These are phyloP conservation scores for Scaptodrosophila latifasciaeformis DNA, from an alignment of 2,888 invertebrate genomes.

Conservation along the genomic window DNA sequence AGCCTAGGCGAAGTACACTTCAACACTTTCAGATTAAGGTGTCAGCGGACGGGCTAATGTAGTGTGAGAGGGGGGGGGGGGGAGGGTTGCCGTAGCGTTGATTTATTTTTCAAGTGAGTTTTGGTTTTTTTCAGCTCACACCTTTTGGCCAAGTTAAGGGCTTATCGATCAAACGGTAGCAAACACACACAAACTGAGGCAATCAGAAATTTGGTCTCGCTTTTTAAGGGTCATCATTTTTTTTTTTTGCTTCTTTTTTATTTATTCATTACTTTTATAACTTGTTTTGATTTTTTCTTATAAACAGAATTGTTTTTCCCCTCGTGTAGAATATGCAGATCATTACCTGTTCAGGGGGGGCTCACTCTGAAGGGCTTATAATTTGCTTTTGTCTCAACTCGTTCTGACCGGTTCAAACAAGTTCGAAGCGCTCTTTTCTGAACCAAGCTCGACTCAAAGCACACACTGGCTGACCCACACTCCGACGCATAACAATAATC, in stretches of 20 bases:
- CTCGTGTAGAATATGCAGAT: too few relatives aligned
- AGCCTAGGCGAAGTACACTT: constrained; percentile 22
- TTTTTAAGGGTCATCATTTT: too few relatives aligned
- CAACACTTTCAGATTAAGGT: constrained; percentile 43
- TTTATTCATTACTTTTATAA: too few relatives aligned
- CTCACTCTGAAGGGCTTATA: too few relatives aligned
- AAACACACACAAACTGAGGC: not conserved
- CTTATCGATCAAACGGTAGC: constrained; percentile 24
- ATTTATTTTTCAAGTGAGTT: constrained; percentile 35
- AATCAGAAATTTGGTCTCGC: too few relatives aligned
- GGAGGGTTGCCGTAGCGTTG: constrained; percentile 2
- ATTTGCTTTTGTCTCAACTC: too few relatives aligned
- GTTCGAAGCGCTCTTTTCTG: constrained; percentile 20
- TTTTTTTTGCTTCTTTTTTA: too few relatives aligned
- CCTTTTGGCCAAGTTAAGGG: not conserved
- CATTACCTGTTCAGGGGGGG: too few relatives aligned
- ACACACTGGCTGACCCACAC: not conserved
- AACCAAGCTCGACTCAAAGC: constrained; percentile 8
- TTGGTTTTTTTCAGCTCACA: constrained; percentile 20
- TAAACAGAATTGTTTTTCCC: too few relatives aligned
- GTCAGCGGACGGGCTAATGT: constrained; percentile 1
- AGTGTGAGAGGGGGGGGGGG: not conserved
- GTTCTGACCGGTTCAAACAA: constrained; percentile 34
- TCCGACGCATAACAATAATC: not conserved
- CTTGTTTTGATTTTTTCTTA: too few relatives aligned